Percentiles rank a stretch among this genome's conserved stretches.
phyloP scores from a whole-genome alignment of 2,888 invertebrate species.

The Phyllotreta cruciferae region DNA sequence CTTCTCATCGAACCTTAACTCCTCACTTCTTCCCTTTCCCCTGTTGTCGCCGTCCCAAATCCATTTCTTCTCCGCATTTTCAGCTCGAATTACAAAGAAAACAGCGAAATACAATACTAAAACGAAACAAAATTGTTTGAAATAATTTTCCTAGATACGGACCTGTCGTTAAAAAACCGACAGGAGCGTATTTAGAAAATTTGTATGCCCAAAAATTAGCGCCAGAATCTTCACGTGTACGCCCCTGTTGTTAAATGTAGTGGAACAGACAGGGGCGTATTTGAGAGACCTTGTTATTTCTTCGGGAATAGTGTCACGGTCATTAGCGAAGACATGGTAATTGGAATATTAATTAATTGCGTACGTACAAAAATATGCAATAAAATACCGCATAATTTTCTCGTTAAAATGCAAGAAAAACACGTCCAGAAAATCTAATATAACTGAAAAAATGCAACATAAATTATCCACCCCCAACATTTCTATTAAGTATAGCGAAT shows the following conservation, averaged over 20 bases:
- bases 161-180: background rate
- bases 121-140: slow-evolving; percentile 32
- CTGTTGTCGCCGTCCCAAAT: slow-evolving; percentile 56
- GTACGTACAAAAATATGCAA: background rate
- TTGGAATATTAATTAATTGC: background rate
- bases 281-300: background rate
- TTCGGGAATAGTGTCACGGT: background rate
- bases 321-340: background rate
- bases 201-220: too few species aligned
- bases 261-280: background rate
- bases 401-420: too few species aligned
- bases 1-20: slow-evolving; percentile 12
- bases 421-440: too few species aligned
- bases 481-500: too few species aligned
- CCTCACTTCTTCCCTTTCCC: slow-evolving; percentile 29
- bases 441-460: too few species aligned
- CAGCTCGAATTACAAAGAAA: slow-evolving; percentile 36
- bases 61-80: slow-evolving; percentile 59
- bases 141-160: background rate
- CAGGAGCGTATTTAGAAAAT: too few species aligned
- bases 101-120: slow-evolving; percentile 25
- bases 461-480: too few species aligned
- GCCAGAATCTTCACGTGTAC: too few species aligned
- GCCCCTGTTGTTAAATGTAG: too few species aligned
- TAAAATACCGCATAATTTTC: background rate